Evolutionary conservation across 1,140 invertebrate species (phyloP).

Genomic region (Gryllus bimaculatus): DNA sequence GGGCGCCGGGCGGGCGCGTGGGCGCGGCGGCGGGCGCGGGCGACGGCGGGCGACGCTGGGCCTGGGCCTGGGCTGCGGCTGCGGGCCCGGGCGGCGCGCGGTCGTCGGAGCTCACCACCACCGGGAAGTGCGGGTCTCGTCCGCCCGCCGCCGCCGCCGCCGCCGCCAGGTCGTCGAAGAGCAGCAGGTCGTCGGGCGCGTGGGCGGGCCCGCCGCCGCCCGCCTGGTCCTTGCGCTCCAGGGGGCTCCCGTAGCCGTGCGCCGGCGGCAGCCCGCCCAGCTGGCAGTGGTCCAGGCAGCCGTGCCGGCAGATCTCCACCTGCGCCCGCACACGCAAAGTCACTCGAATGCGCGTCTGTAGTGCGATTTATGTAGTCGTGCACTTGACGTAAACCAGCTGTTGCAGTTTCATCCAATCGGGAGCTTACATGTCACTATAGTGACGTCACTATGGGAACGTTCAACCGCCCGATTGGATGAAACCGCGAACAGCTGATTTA

Average conservation of each 20-base stretch:
- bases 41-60: constrained; percentile 29
- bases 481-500: too few relatives aligned
- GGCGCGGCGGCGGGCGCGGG: constrained; percentile 36
- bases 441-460: too few relatives aligned
- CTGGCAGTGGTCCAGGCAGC: constrained; percentile 81
- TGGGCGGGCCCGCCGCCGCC: constrained; percentile 20
- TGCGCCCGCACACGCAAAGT: constrained; percentile 21
- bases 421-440: too few relatives aligned
- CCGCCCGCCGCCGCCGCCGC: constrained; percentile 31
- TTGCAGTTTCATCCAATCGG: too few relatives aligned
- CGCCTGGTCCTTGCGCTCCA: constrained; percentile 48
- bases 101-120: neutral
- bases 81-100: constrained; percentile 31
- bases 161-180: constrained; percentile 29
- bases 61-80: constrained; percentile 40
- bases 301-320: constrained; percentile 81
- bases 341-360: too few relatives aligned
- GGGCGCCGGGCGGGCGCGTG: constrained; percentile 33
- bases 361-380: too few relatives aligned
- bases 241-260: constrained; percentile 35
- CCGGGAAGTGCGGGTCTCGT: constrained; percentile 30
- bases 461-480: too few relatives aligned
- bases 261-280: constrained; percentile 35
- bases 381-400: too few relatives aligned
- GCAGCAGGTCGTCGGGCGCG: constrained; percentile 24